A percentile compares a stretch with the other conserved stretches of the same genome.
Evolutionary conservation across 2,888 invertebrate species (phyloP).

Genomic region (Rhimphoctona megacephalus): DNA sequence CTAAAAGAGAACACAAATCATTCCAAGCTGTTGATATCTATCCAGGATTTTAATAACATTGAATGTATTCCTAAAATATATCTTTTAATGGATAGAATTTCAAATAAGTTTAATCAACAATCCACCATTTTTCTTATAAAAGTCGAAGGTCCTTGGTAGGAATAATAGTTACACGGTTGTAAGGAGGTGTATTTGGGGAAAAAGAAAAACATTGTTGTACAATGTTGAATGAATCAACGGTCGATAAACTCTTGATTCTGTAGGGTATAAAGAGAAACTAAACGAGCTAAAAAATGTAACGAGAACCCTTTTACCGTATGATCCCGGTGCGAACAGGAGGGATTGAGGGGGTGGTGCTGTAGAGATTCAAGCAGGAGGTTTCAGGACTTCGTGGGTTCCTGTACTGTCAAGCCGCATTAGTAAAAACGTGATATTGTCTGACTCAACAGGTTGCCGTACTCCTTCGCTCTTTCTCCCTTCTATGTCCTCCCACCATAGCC

Average conservation of each 20-base stretch:
- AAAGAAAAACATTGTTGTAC: slow-evolving; percentile 21
- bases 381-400: slow-evolving; percentile 11
- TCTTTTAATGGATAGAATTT: neutral
- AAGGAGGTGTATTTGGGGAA: neutral
- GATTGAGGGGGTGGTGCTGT: neutral
- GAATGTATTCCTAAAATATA: neutral
- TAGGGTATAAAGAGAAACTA: slow-evolving; percentile 47
- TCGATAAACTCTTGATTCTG: slow-evolving; percentile 59
- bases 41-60: too few species aligned
- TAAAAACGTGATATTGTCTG: slow-evolving; percentile 84
- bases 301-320: slow-evolving; percentile 63
- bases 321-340: slow-evolving; percentile 39
- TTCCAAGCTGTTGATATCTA: too few species aligned
- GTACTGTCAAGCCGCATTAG: slow-evolving; percentile 77
- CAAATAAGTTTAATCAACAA: neutral
- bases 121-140: neutral
- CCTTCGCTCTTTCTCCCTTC: slow-evolving; percentile 69
- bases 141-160: neutral
- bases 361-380: slow-evolving; percentile 18
- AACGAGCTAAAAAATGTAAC: slow-evolving; percentile 66
- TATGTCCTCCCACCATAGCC: slow-evolving; percentile 57
- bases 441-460: slow-evolving; percentile 82
- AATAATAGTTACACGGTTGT: neutral
- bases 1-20: neutral
- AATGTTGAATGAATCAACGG: slow-evolving; percentile 52